phyloP scores from a whole-genome alignment of 2,113 vertebrate genomes.

The Setophaga kirtlandii region DNA sequence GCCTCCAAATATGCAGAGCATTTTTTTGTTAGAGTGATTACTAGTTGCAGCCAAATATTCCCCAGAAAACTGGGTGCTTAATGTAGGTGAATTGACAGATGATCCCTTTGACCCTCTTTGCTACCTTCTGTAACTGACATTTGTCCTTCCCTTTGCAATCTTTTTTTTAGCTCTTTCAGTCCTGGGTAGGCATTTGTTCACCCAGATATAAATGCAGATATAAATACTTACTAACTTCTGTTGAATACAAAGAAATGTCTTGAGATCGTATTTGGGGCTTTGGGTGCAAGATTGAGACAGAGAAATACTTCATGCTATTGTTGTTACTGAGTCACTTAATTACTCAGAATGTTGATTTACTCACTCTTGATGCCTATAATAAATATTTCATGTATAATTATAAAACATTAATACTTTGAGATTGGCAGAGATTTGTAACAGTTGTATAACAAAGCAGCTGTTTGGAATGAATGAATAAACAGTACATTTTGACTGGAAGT shows the following conservation, averaged over 20 bases:
- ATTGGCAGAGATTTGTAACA: background rate
- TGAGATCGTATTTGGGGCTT: background rate
- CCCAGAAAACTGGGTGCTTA: background rate
- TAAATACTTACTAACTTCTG: background rate
- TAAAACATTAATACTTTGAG: background rate
- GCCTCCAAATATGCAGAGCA: background rate
- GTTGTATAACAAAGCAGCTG: background rate
- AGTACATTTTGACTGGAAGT: background rate
- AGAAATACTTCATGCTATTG: background rate
- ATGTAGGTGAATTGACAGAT: background rate
- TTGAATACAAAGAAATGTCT: background rate
- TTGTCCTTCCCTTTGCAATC: background rate
- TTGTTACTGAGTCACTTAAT: background rate
- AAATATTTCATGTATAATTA: slow-evolving; percentile 39
- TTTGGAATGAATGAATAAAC: background rate
- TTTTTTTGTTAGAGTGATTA: background rate
- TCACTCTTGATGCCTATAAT: background rate
- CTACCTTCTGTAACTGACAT: background rate
- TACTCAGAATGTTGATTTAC: slow-evolving; percentile 8
- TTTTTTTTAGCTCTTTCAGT: background rate
- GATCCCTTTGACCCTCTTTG: background rate
- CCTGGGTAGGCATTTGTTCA: background rate
- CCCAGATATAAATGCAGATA: background rate
- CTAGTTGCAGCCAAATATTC: background rate
- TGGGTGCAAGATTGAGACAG: background rate